phyloP scores from a whole-genome alignment of 2,888 invertebrate species.

The Galerucella nymphaeae region DNA sequence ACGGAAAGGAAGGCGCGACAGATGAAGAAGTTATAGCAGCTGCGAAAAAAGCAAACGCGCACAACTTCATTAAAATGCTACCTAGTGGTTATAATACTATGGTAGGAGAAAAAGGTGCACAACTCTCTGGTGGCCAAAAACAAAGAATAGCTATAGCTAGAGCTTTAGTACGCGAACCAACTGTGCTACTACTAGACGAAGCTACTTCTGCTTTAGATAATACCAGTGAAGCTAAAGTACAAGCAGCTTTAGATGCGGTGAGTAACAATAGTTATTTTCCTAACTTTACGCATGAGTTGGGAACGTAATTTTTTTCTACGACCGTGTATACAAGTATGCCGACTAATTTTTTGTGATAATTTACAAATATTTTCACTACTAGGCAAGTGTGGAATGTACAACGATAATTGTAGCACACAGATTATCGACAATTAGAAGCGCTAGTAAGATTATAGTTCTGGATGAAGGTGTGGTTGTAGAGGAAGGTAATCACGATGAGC shows the following conservation, averaged over 20 bases:
- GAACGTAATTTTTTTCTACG: no score
- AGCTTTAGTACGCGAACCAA: conserved; percentile 84
- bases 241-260: conserved; percentile 80
- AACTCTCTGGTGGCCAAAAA: conserved; percentile 89
- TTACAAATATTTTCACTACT: conserved; percentile 37
- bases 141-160: conserved; percentile 92
- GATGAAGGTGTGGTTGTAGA: conserved; percentile 77
- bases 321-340: no score
- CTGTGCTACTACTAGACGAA: conserved; percentile 83
- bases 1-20: conserved; percentile 77
- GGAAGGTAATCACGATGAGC: conserved; percentile 75
- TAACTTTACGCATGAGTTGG: no score
- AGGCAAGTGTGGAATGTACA: conserved; percentile 80
- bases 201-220: conserved; percentile 92
- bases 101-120: conserved; percentile 87
- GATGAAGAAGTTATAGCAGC: conserved; percentile 76
- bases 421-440: conserved; percentile 78
- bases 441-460: conserved; percentile 79
- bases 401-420: conserved; percentile 85
- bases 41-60: conserved; percentile 81
- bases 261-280: no score
- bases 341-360: not conserved
- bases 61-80: conserved; percentile 78
- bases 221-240: conserved; percentile 87
- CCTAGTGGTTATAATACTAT: conserved; percentile 85